Conservation (phyloP, 2,888 invertebrate genomes). For the Orthosia cruda region DNA sequence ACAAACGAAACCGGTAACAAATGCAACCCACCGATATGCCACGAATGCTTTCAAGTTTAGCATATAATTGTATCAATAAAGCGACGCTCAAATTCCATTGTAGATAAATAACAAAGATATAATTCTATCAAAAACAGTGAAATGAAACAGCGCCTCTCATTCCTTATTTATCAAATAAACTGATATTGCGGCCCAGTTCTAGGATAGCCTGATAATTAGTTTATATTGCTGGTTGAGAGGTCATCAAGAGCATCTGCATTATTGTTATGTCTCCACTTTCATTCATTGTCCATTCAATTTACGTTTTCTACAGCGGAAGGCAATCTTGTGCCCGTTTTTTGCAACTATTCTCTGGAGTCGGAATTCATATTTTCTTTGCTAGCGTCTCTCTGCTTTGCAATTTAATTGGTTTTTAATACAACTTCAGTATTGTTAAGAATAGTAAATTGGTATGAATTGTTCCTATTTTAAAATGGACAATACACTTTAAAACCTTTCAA, state of each 20-base stretch:
- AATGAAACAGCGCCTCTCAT: conserved; percentile 45
- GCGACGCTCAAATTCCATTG: conserved; percentile 42
- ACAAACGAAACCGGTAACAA: conserved; percentile 42
- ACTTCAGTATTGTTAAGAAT: conserved; percentile 23
- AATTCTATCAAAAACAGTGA: conserved; percentile 52
- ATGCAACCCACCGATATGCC: conserved; percentile 11
- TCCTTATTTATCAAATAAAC: conserved; percentile 53
- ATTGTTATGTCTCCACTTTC: conserved; percentile 57
- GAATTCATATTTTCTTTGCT: conserved; percentile 66
- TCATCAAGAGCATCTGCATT: conserved; percentile 61
- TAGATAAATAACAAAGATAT: conserved; percentile 44
- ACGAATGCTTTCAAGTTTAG: conserved; percentile 39
- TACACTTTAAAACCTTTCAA: conserved; percentile 69
- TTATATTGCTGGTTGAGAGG: conserved; percentile 54
- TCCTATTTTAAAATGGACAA: conserved; percentile 43
- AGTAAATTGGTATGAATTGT: conserved; percentile 16
- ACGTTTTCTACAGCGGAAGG: conserved; percentile 68
- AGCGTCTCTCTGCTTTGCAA: conserved; percentile 51
- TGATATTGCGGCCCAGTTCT: conserved; percentile 63
- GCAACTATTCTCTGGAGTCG: conserved; percentile 57
- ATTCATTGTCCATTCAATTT: conserved; percentile 62
- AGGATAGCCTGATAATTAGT: conserved; percentile 57
- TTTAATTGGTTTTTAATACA: conserved; percentile 55
- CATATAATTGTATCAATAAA: conserved; percentile 28
- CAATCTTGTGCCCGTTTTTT: conserved; percentile 71